These are phyloP conservation scores for Rhadinocentrus ornatus DNA, from an alignment of 2,797 vertebrate genomes.

Conservation along the genomic window DNA sequence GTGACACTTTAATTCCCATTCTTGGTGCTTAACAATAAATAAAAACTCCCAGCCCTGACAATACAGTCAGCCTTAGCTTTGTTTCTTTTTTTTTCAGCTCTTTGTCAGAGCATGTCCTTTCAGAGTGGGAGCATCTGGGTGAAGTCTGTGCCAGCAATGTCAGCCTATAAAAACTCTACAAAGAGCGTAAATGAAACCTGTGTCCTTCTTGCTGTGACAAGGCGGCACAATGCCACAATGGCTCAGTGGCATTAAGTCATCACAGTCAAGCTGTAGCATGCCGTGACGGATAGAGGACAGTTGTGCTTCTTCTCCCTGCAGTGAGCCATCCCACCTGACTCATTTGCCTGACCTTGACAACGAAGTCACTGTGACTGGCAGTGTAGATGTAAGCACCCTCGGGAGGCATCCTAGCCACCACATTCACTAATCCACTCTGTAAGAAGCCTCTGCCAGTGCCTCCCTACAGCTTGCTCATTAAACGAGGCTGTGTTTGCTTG, in stretches of 20 bases:
- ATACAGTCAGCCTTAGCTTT: not conserved
- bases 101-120: not conserved
- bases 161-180: conserved; percentile 11
- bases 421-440: conserved; percentile 53
- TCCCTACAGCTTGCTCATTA: conserved; percentile 66
- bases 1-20: conserved; percentile 9
- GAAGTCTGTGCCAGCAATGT: not conserved
- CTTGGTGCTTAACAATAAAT: not conserved
- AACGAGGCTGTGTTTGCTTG: conserved; percentile 53
- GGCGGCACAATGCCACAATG: conserved; percentile 35
- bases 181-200: conserved; percentile 47
- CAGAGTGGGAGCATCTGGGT: conserved; percentile 22
- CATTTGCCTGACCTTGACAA: conserved; percentile 78
- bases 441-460: conserved; percentile 34
- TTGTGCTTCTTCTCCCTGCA: conserved; percentile 41
- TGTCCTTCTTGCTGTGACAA: conserved; percentile 56
- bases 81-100: not conserved
- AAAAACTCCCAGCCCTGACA: not conserved
- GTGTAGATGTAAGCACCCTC: conserved; percentile 64
- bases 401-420: conserved; percentile 54
- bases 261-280: conserved; percentile 44
- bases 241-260: conserved; percentile 47
- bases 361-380: conserved; percentile 58
- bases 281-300: conserved; percentile 63
- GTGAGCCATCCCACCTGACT: conserved; percentile 73